Base-by-base conservation (phyloP, 1,140 invertebrate species). In the Drosophila grimshawi region DNA sequence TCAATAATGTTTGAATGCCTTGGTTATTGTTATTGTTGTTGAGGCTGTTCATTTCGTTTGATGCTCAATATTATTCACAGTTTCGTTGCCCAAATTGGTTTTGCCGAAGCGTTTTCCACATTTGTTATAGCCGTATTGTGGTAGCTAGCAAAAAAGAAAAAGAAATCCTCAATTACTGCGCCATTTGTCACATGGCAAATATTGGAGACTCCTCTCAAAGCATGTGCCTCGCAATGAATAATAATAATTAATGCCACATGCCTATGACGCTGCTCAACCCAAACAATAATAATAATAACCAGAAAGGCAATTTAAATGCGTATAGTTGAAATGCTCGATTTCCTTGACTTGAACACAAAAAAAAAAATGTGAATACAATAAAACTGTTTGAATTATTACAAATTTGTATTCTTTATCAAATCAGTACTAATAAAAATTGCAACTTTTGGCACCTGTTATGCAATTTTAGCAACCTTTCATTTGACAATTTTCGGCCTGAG, bases 181-280 rank as follows among this genome's bases (percentile, higher is more conserved):
- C 61, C 63, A 69, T 64, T 80, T 68, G 64, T 80, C 70, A 63
- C 59, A 37, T 43, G 61, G 39, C 41, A 62, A 46, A 69, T 11
- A 68, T 60, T 35, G 37, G 29, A 7, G 53, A 41, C 53, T 56
- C 8, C 45, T 41, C 65, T 56, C 43, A 33, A 53, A 65, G 66
- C 45, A 19, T 19, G 19, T 53, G 30, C n/a, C 57, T n/a, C 8
- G 4, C 52, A 79, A 74, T 80, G 56, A 63, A 74, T 68, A 53
- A 45, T 45, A 45, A 69, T 62, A 69, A 62, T 61, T 33, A 45
- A 41, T 37, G 27, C 4, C 66, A 35, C 5, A 8, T 2, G 2
- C 19, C 19, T 19, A 19, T 19, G 19, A 19, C 19, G 19, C 19
- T 19, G 19, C 19, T 19, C 19, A 4, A 3, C 3, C 1, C 37